Evolutionary conservation across 2,888 invertebrate genomes (phyloP), one percentile per base, ranked within the genome.

Genomic region (Julus scanicus): DNA sequence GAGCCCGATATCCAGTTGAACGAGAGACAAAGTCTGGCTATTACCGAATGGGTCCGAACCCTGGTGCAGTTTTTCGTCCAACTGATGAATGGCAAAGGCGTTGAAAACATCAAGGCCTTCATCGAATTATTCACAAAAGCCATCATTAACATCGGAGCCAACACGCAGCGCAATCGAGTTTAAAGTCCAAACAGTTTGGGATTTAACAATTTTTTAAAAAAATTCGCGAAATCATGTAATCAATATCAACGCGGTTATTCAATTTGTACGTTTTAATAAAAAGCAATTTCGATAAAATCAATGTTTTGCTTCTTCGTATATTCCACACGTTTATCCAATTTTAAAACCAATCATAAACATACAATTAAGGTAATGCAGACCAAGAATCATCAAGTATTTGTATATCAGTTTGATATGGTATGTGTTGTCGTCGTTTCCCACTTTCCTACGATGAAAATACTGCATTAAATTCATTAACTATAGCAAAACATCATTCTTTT

Each of bases 401-500:
- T 29, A 29, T 0, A 29, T 29, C 29, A 29, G 29, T 29, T 29
- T 29, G 29, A 29, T 29, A 29, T 29, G 29, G 44, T 8, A 44
- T 44, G 8, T 44, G 0, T 44, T 1, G 44, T 5, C 6, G 44
- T 8, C 44, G 44, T 8, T 44, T 44, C 44, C 44, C 8, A 8
- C 8, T 44, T 44, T 8, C 44, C 44, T 8, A 44, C 44, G 44
- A 44, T 8, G 44, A 63, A 20, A 17, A 63, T 20, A 63, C 11
- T 8, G 11, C 71, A 71, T 63, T 6, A 63, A 63, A 63, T 29
- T 5, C 71, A 71, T 29, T 71, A 71, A 71, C 71, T 71, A n/a
- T n/a, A 71, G 71, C 71, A 71, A 71, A 71, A 71, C 71, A 71
- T 71, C 71, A 71, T 71, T 71, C 71, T 71, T 71, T 71, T 29